Evolutionary conservation across 2,113 vertebrate genomes (phyloP), one percentile per base, ranked within the genome.

Genomic region (Odocoileus virginianus): DNA sequence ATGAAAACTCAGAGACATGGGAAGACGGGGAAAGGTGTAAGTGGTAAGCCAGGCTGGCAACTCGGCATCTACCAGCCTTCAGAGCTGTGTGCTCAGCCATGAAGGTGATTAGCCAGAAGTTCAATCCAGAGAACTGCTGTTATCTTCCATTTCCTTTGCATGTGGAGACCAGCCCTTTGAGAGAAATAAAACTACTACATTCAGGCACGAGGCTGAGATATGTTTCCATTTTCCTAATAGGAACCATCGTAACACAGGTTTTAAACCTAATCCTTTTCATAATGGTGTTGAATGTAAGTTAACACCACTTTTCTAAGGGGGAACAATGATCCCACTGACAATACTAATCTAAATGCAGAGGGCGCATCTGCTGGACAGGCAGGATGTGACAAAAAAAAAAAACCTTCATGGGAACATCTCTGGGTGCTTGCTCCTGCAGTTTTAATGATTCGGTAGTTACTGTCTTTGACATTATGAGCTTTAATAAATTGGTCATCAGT

Each of bases 261-360:
- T 67, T 74, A 92, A 88, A 87, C 23, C 4, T 36, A 55, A 82
- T 61, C 89, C 36, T 67, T 45, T 28, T 23, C 36, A 55, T 60
- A 52, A 25, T 0, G 12, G n/a, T 27, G 43, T 27, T 71, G 57
- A 19, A 67, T 23, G 36, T 67, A 87, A 89, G 78, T 7, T 16
- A 54, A 43, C 21, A 79, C 13, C 78, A 33, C 40, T 89, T 87
- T 91, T 55, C 92, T 57, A 36, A 87, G 89, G 78, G 14, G 82
- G 43, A 84, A 89, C 79, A 58, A 10, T 1, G 19, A 87, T 28
- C 89, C 40, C 21, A 45, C 2, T 10, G 78, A 57, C 11, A 45
- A 23, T 3, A 47, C 47, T 10, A 25, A 58, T 27, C 52, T 16
- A 61, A 84, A 52, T 1, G 30, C 21, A 45, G 23, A 27, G 21